Base-by-base conservation (phyloP, 1,140 invertebrate species). In the Pseudomyrmex sp. region DNA sequence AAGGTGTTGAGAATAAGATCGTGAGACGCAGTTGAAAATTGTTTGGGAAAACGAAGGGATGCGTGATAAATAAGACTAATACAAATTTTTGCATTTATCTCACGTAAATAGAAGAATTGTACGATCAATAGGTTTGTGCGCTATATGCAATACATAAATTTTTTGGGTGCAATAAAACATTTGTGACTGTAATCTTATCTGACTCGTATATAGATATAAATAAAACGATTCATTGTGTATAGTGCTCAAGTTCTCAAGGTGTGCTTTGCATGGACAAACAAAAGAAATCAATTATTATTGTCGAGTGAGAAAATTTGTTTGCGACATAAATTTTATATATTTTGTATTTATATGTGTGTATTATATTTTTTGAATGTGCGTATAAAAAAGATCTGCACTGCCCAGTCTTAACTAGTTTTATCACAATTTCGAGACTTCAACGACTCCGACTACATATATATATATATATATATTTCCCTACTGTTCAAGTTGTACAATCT, bases 1-100 rank as follows among this genome's bases (percentile, higher is more conserved):
- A 88, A 85, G 54, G 66, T 88, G 74, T 82, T 56, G 35, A 74
- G 35, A 74, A 68, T 89, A 89, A 82, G 87, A 52, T 86, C 54
- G 85, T 82, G 44, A 86, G 35, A 35, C 35, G 35, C 63, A 83
- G 77, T 52, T 80, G 56, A 35, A 35, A 88, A 72, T 82, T 46
- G 35, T 73, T 65, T 82, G 35, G 35, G 35, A 0, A 35, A 35
- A 35, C 59, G 82, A 87, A 61, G 35, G 76, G 65, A 83, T 82
- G 26, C 66, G 66, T 15, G 48, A 80, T 72, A 56, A 79, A 35
- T 83, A 84, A 85, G 88, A 88, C 61, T 88, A 89, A 85, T 75
- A 74, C 63, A 74, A 75, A 54, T 75, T 15, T 73, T 63, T 83
- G 72, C 80, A 46, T 44, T 46, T 65, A 44, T 18, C 12, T 65